phyloP scores from a whole-genome alignment of 2,888 invertebrate genomes.

The Lomographa bimaculata region DNA sequence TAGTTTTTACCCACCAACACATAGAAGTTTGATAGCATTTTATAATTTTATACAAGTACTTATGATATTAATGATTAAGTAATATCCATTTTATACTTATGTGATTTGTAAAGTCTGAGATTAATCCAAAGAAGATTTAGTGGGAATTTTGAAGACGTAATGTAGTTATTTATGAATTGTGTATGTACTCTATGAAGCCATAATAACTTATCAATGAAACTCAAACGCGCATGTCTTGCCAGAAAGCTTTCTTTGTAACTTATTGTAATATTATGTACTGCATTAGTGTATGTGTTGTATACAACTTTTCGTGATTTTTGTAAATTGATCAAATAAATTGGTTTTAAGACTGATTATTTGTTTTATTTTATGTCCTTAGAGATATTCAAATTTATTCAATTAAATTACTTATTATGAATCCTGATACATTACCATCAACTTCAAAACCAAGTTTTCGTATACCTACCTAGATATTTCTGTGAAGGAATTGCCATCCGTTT shows the following conservation, averaged over 20 bases:
- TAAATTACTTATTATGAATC: too few relatives aligned
- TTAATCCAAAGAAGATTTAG: constrained; percentile 48
- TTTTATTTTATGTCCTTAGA: too few relatives aligned
- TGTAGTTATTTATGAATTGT: constrained; percentile 42
- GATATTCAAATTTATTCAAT: too few relatives aligned
- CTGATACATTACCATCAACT: too few relatives aligned
- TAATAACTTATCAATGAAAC: constrained; percentile 28
- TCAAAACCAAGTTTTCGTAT: too few relatives aligned
- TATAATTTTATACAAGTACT: constrained; percentile 33
- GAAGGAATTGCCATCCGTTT: too few relatives aligned
- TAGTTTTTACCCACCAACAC: constrained; percentile 26
- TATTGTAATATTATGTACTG: constrained; percentile 50
- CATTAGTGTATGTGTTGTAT: constrained; percentile 41
- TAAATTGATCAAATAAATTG: constrained; percentile 68
- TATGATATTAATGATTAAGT: constrained; percentile 14
- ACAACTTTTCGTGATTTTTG: constrained; percentile 59
- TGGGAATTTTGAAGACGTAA: constrained; percentile 26
- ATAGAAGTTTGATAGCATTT: constrained; percentile 27
- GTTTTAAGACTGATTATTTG: constrained; percentile 51
- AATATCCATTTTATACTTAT: constrained; percentile 37
- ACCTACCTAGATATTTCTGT: too few relatives aligned
- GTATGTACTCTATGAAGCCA: constrained; percentile 23
- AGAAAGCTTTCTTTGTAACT: constrained; percentile 50
- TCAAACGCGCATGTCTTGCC: constrained; percentile 46
- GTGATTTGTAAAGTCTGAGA: constrained; percentile 63